These are phyloP conservation scores for Cebus imitator DNA, from an alignment of 2,113 vertebrate species.

Conservation along the genomic window DNA sequence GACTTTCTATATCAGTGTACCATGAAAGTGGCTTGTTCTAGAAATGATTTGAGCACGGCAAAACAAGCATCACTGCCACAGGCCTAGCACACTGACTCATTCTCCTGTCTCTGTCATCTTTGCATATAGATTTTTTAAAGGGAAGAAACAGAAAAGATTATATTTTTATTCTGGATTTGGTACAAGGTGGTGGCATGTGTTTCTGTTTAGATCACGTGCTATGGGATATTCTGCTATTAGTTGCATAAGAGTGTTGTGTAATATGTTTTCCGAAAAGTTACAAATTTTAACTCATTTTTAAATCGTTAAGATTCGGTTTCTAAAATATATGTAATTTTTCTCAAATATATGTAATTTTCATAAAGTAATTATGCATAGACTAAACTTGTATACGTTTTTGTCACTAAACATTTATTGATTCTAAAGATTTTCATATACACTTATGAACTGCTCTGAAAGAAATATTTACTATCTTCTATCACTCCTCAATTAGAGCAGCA, in stretches of 20 bases:
- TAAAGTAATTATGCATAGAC: neutral
- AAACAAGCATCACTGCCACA: neutral
- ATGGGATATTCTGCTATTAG: neutral
- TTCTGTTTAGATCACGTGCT: neutral
- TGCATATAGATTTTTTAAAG: neutral
- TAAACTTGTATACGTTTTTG: neutral
- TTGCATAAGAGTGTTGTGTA: neutral
- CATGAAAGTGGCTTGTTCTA: slow-evolving; percentile 27
- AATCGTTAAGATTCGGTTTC: neutral
- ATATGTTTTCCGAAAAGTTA: neutral
- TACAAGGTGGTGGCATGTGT: neutral
- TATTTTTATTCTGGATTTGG: neutral
- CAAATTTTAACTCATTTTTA: neutral
- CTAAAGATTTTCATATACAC: neutral
- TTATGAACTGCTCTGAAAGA: neutral
- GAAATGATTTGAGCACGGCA: slow-evolving; percentile 39
- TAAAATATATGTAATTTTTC: neutral
- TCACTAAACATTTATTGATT: neutral
- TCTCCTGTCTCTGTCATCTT: neutral
- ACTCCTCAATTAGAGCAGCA: neutral
- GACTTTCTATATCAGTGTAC: slow-evolving; percentile 45
- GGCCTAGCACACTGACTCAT: neutral
- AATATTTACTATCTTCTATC: neutral
- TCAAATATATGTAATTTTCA: neutral
- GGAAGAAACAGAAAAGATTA: neutral